Evolutionary conservation across 2,888 invertebrate genomes (phyloP).

Genomic region (Trichogramma dendrolimi): DNA sequence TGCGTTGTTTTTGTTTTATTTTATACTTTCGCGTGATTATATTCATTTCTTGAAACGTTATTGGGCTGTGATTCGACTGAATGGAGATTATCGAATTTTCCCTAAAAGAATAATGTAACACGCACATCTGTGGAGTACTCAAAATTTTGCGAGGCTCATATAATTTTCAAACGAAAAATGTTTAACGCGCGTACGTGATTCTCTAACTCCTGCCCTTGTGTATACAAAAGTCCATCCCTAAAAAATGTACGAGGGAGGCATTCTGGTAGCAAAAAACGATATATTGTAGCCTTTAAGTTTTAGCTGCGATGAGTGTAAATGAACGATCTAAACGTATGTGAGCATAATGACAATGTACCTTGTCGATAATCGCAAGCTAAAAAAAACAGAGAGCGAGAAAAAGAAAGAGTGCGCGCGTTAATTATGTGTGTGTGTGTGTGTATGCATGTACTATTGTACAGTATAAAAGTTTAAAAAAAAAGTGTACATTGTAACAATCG

Average conservation of each 20-base stretch:
- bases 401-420: conserved; percentile 25
- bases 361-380: no score
- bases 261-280: no score
- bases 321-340: no score
- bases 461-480: conserved; percentile 43
- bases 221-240: conserved; percentile 13
- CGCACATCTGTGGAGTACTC: no score
- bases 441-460: conserved; percentile 53
- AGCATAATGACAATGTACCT: no score
- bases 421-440: conserved; percentile 50
- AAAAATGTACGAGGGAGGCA: no score
- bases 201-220: conserved; percentile 19
- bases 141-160: no score
- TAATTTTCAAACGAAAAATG: not conserved
- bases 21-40: conserved; percentile 15
- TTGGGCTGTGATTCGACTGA: conserved; percentile 36
- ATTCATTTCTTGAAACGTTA: conserved; percentile 26
- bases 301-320: no score
- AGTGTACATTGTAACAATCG: conserved; percentile 19
- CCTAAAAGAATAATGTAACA: no score
- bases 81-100: conserved; percentile 28
- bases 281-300: no score
- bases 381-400: no score
- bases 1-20: conserved; percentile 7
- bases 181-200: not conserved